Percentiles rank a stretch among this genome's conserved stretches.
Evolutionary conservation across 2,888 invertebrate species (phyloP).

Genomic region (Drosophila neoperkinsi): DNA sequence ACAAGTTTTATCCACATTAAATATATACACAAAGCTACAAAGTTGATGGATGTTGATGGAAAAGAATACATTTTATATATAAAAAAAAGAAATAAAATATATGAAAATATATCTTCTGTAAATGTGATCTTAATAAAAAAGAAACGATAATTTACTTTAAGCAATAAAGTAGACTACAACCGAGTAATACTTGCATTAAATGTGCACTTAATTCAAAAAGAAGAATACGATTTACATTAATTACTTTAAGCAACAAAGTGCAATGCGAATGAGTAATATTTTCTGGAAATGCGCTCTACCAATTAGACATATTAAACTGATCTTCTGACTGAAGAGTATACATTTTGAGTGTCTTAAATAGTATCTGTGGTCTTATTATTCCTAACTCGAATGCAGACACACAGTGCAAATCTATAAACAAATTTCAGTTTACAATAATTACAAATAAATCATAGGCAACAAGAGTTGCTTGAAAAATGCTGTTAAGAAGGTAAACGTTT

Average conservation of each 20-base stretch:
- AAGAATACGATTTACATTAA: background rate
- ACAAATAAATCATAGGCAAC: background rate
- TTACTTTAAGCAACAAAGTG: background rate
- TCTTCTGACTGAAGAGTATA: rapidly evolving
- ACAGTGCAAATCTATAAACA: background rate
- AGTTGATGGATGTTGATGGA: background rate
- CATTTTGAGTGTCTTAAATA: background rate
- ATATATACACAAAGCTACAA: background rate
- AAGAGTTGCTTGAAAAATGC: background rate
- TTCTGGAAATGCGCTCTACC: background rate
- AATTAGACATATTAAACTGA: background rate
- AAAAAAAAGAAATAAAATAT: background rate
- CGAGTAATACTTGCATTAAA: background rate
- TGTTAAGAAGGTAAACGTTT: no score
- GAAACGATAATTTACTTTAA: background rate
- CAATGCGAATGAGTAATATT: background rate
- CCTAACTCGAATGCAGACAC: background rate
- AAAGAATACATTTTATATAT: background rate
- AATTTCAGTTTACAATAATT: background rate
- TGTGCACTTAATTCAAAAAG: background rate
- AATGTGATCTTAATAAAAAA: background rate
- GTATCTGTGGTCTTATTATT: background rate
- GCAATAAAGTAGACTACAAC: background rate
- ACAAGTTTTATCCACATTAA: background rate
- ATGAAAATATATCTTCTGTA: background rate